Evolutionary conservation across 2,113 vertebrate species (phyloP).

Genomic region (Phycodurus eques): DNA sequence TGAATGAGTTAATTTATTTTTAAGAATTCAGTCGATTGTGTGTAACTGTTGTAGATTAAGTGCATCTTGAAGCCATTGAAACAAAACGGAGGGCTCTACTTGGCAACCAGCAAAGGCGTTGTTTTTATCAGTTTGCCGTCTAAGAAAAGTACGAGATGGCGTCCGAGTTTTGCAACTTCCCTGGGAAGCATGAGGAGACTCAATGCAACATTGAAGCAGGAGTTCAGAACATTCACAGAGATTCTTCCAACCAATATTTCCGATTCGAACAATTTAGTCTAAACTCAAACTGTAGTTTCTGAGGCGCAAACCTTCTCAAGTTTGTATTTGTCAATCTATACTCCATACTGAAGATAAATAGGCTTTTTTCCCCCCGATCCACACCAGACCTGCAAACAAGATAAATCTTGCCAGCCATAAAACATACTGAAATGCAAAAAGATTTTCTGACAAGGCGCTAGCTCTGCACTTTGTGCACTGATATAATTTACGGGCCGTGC

Average conservation of each 20-base stretch:
- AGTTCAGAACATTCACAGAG: neutral
- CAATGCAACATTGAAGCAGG: neutral
- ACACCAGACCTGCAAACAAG: conserved; percentile 29
- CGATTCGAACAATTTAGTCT: neutral
- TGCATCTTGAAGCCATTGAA: too few species aligned
- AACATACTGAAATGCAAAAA: conserved; percentile 17
- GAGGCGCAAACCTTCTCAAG: neutral
- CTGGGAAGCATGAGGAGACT: neutral
- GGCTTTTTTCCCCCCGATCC: neutral
- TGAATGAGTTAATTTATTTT: too few species aligned
- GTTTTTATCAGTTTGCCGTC: too few species aligned
- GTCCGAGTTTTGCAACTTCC: too few species aligned
- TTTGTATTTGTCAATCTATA: neutral
- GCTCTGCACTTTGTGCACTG: conserved; percentile 24
- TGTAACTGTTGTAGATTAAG: too few species aligned
- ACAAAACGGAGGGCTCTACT: too few species aligned
- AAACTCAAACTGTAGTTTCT: neutral
- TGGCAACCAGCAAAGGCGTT: too few species aligned
- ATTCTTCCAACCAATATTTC: neutral
- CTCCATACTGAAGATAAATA: conserved; percentile 1
- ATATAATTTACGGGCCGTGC: conserved; percentile 29
- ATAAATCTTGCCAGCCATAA: conserved; percentile 19
- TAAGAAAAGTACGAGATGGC: too few species aligned
- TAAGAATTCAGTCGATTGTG: too few species aligned
- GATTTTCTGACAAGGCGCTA: conserved; percentile 14